Evolutionary conservation across 2,797 vertebrate genomes (phyloP).

Genomic region (Lagodon rhomboides): DNA sequence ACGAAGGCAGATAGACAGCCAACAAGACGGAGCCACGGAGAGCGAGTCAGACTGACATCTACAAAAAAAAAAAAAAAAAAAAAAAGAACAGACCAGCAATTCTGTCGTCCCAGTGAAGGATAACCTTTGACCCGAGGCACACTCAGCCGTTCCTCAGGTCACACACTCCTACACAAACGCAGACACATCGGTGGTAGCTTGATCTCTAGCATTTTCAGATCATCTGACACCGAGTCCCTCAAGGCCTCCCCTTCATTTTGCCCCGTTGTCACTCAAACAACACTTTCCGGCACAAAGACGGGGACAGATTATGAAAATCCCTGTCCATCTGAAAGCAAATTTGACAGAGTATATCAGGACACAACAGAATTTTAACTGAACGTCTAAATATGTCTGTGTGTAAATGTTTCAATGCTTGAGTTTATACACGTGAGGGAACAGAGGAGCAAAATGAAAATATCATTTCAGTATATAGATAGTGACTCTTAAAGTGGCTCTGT

Average conservation of each 20-base stretch:
- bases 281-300: not conserved
- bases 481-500: not conserved
- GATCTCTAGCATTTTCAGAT: constrained; percentile 20
- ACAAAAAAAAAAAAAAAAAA: constrained; percentile 6
- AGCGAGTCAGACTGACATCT: constrained; percentile 54
- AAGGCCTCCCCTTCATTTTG: constrained; percentile 4
- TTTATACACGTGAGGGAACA: not conserved
- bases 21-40: constrained; percentile 27
- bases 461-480: not conserved
- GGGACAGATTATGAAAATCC: not conserved
- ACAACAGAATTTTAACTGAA: not conserved
- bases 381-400: no score
- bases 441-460: not conserved
- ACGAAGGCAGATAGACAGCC: constrained; percentile 34
- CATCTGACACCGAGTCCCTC: constrained; percentile 50
- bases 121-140: constrained; percentile 60
- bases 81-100: constrained; percentile 48
- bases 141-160: constrained; percentile 36
- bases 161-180: constrained; percentile 17
- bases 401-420: not conserved
- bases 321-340: not conserved
- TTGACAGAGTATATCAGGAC: not conserved
- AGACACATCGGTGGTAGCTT: not conserved
- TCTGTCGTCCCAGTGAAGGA: constrained; percentile 30
- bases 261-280: constrained; percentile 51